These are phyloP conservation scores for Euclidia mi DNA, from an alignment of 2,888 invertebrate genomes.

Conservation along the genomic window DNA sequence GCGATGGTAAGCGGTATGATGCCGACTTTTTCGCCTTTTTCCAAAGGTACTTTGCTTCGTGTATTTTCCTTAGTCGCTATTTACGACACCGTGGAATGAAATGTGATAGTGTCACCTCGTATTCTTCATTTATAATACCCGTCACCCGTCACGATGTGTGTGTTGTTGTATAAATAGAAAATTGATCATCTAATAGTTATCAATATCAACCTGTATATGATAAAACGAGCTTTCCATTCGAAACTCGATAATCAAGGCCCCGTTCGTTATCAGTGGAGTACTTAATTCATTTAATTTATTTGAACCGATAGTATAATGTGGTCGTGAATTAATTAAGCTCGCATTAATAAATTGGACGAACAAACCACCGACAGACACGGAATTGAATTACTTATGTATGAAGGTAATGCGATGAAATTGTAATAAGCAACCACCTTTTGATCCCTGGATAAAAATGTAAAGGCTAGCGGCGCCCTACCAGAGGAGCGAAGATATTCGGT, in stretches of 20 bases:
- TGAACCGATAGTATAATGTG: constrained; percentile 63
- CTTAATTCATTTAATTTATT: constrained; percentile 68
- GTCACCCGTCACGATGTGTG: too few species aligned
- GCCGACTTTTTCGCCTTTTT: too few species aligned
- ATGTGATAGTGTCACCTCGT: too few species aligned
- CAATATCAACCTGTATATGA: constrained; percentile 18
- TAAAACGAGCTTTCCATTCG: constrained; percentile 52
- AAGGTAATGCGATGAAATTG: constrained; percentile 75
- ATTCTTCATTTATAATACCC: too few species aligned
- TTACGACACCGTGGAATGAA: too few species aligned
- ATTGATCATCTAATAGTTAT: background rate
- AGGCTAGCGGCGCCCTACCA: constrained; percentile 70
- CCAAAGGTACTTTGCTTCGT: too few species aligned
- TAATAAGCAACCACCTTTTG: constrained; percentile 76
- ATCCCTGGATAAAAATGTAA: constrained; percentile 75
- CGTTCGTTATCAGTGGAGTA: constrained; percentile 62
- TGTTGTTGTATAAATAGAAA: too few species aligned
- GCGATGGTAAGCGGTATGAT: too few species aligned
- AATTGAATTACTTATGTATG: constrained; percentile 78
- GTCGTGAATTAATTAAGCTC: constrained; percentile 70
- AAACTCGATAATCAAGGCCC: constrained; percentile 56
- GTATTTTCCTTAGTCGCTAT: too few species aligned
- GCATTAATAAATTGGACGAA: constrained; percentile 75
- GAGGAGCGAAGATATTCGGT: constrained; percentile 38
- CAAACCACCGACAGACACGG: constrained; percentile 66